Conservation (phyloP, 2,888 invertebrate genomes). For the Parasteatoda lunata region DNA sequence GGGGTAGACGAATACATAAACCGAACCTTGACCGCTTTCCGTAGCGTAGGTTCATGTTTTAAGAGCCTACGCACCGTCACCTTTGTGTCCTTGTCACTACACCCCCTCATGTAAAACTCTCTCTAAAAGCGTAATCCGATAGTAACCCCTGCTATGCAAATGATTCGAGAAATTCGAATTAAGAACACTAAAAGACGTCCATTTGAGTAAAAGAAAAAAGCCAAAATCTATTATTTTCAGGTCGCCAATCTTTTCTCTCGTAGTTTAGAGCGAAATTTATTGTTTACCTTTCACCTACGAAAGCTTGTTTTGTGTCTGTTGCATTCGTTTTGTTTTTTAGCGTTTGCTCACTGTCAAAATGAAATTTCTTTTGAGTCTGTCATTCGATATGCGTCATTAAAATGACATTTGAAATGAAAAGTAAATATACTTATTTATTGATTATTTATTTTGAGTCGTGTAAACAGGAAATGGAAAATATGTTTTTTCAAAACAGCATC, state of each 20-base stretch:
- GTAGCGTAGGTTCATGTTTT: conserved; percentile 28
- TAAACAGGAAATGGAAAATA: not conserved
- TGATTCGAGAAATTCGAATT: conserved; percentile 11
- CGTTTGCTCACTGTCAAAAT: conserved; percentile 4
- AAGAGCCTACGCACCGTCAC: conserved; percentile 39
- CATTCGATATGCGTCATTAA: not conserved
- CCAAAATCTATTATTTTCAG: conserved; percentile 13
- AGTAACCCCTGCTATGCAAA: conserved; percentile 56
- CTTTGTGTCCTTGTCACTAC: conserved; percentile 50
- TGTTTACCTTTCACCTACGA: conserved; percentile 42
- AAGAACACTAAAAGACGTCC: conserved; percentile 16
- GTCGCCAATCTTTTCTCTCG: not conserved
- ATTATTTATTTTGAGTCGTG: not conserved
- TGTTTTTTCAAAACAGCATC: not conserved
- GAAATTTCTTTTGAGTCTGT: not conserved
- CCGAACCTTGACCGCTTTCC: conserved; percentile 62
- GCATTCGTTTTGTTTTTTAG: not conserved
- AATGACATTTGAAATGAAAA: not conserved
- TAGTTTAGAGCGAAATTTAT: conserved; percentile 10
- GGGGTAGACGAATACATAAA: not conserved
- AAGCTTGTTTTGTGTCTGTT: conserved; percentile 8
- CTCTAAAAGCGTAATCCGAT: conserved; percentile 39
- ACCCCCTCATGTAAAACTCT: conserved; percentile 25
- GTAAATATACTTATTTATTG: not conserved
- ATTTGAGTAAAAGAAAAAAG: not conserved